Evolutionary conservation across 2,113 vertebrate species (phyloP).

Genomic region (Nothoprocta pentlandii): DNA sequence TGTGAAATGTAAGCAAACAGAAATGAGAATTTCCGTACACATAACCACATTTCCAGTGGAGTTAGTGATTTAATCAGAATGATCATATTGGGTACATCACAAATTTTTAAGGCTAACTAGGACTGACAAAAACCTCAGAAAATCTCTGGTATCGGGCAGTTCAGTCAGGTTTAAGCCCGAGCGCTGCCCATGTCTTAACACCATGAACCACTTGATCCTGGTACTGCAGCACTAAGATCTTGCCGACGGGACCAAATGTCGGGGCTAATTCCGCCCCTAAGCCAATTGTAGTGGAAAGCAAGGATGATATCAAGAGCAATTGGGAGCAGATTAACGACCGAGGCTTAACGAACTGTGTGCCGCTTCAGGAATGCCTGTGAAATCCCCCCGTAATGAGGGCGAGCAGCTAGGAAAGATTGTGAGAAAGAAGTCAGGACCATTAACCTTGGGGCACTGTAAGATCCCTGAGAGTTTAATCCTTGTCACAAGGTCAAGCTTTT

Average conservation of each 20-base stretch:
- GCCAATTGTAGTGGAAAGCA: constrained; percentile 39
- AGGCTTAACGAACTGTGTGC: constrained; percentile 77
- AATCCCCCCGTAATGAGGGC: constrained; percentile 79
- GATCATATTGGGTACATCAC: background rate
- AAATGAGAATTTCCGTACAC: background rate
- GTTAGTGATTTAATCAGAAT: background rate
- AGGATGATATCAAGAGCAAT: constrained; percentile 53
- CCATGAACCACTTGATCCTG: constrained; percentile 19
- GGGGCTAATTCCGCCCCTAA: constrained; percentile 43
- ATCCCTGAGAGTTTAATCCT: constrained; percentile 27
- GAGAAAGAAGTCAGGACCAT: constrained; percentile 47
- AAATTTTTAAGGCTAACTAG: background rate
- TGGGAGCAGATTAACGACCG: constrained; percentile 77
- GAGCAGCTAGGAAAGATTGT: constrained; percentile 44
- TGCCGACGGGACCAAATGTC: constrained; percentile 38
- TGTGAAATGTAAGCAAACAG: background rate
- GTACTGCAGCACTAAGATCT: background rate
- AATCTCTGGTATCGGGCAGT: constrained; percentile 44
- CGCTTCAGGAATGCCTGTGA: constrained; percentile 72
- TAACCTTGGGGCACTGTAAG: constrained; percentile 7
- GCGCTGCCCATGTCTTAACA: background rate
- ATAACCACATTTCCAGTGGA: rapidly evolving
- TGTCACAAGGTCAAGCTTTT: constrained; percentile 65
- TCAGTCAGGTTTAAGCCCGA: background rate
- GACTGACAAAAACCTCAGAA: background rate